Evolutionary conservation across 2,797 vertebrate species (phyloP).

Genomic region (Todus mexicanus): DNA sequence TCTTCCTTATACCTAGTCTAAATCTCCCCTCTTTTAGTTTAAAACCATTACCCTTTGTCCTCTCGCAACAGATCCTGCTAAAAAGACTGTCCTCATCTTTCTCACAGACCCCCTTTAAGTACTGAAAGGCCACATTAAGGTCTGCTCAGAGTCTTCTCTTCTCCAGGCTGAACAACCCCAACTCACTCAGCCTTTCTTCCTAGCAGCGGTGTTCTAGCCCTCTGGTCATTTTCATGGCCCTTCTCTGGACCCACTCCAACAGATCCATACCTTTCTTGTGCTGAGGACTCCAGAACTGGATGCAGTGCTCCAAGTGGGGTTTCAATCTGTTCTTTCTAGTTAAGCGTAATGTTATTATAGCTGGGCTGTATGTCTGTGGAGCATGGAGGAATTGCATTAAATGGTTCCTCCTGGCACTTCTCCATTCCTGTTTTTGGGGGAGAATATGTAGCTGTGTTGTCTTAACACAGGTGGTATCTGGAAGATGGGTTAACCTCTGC

Average conservation of each 20-base stretch:
- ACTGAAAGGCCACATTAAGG: neutral
- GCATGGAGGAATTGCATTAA: neutral
- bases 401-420: neutral
- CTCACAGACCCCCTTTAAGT: neutral
- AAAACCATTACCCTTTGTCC: neutral
- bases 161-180: neutral
- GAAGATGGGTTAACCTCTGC: neutral
- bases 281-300: neutral
- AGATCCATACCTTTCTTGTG: neutral
- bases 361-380: neutral
- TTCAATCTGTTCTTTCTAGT: neutral
- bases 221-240: neutral
- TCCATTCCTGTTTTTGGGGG: neutral
- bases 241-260: neutral
- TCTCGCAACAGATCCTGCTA: neutral
- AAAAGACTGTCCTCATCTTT: neutral
- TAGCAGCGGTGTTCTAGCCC: neutral
- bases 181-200: neutral
- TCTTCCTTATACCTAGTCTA: neutral
- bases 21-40: neutral
- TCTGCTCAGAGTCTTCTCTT: neutral
- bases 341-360: neutral
- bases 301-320: neutral
- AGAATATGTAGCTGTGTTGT: neutral
- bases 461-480: neutral